Percentiles rank a stretch among this genome's conserved stretches.
Conservation (phyloP, 2,888 invertebrate genomes). For the Sarcophaga variegata region DNA sequence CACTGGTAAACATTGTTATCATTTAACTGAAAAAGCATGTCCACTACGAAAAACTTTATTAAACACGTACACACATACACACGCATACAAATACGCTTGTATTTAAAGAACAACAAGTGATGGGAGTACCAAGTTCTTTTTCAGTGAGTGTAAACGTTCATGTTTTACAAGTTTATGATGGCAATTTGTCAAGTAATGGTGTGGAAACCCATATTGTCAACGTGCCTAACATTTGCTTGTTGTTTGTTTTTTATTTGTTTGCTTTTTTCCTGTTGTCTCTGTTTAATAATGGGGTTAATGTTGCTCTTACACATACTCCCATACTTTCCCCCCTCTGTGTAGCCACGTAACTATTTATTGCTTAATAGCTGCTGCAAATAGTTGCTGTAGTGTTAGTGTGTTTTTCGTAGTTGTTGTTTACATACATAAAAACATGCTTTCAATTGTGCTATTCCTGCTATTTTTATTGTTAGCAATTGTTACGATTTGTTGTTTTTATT, state of each 20-base stretch:
- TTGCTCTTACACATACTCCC: no score
- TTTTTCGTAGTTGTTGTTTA: no score
- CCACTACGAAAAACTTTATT: neutral
- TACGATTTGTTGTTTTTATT: neutral
- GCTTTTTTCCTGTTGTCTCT: neutral
- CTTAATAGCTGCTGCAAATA: no score
- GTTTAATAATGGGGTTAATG: neutral
- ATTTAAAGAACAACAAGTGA: neutral
- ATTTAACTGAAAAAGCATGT: neutral
- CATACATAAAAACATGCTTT: neutral
- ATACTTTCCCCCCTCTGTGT: no score
- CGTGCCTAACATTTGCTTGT: constrained; percentile 24
- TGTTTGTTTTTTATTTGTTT: constrained; percentile 8
- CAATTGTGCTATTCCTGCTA: neutral
- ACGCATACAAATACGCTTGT: neutral
- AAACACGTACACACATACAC: neutral
- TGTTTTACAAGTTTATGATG: constrained; percentile 63
- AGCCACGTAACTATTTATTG: no score
- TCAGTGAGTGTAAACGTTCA: constrained; percentile 20
- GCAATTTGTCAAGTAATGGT: constrained; percentile 61
- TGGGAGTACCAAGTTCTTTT: neutral
- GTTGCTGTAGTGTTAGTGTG: no score
- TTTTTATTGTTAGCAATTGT: neutral
- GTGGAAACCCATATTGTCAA: constrained; percentile 59
- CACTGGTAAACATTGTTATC: neutral